Conservation (phyloP, 2,113 vertebrate species). For the Rana temporaria region DNA sequence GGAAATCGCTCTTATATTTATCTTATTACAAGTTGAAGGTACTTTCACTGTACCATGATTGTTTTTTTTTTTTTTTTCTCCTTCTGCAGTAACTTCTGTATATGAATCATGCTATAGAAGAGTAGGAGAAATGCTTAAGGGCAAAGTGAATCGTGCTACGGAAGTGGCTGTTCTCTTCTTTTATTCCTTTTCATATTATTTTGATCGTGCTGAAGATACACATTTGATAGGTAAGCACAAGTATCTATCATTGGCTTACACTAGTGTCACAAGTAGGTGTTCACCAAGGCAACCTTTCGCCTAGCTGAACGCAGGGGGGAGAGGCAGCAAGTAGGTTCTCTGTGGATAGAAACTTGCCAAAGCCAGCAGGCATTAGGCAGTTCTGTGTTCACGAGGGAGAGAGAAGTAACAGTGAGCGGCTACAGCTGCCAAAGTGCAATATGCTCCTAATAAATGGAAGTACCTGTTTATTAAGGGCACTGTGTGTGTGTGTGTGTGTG, state of each 20-base stretch:
- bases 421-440: too few relatives aligned
- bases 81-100: conserved; percentile 71
- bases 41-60: conserved; percentile 31
- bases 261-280: too few relatives aligned
- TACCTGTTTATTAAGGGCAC: too few relatives aligned
- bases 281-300: too few relatives aligned
- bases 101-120: conserved; percentile 80
- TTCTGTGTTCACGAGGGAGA: too few relatives aligned
- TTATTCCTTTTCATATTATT: conserved; percentile 94
- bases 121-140: conserved; percentile 82
- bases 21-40: background rate
- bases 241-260: background rate
- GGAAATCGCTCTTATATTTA: background rate
- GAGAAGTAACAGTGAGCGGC: too few relatives aligned
- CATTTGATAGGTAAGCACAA: conserved; percentile 79
- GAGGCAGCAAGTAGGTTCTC: too few relatives aligned
- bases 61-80: conserved; percentile 37
- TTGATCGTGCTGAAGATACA: conserved; percentile 84
- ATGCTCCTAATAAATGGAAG: too few relatives aligned
- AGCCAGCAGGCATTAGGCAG: too few relatives aligned
- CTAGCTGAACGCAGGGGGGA: too few relatives aligned
- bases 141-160: conserved; percentile 74
- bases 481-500: too few relatives aligned
- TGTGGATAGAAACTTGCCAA: too few relatives aligned
- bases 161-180: conserved; percentile 81